Evolutionary conservation across 2,888 invertebrate species (phyloP).

Genomic region (Epistrophe eligans): DNA sequence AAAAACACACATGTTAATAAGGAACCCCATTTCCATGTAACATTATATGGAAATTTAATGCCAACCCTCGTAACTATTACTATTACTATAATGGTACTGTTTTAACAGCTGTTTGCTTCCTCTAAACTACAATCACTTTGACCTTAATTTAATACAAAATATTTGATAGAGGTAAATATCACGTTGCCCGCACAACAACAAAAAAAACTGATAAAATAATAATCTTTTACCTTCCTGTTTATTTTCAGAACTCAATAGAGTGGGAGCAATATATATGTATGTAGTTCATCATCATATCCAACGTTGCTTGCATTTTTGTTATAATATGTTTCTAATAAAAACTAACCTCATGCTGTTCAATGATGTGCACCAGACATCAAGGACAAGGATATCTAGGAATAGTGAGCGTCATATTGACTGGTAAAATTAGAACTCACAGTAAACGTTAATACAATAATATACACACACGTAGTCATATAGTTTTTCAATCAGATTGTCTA

Average conservation of each 20-base stretch:
- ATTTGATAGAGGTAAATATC: not conserved
- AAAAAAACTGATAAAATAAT: conserved; percentile 1
- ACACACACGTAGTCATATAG: not conserved
- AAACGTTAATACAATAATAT: not conserved
- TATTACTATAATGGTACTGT: not conserved
- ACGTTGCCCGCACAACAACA: not conserved
- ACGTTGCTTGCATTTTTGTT: not conserved
- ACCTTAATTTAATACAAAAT: conserved; percentile 13
- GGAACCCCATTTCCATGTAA: too few species aligned
- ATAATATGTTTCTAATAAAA: not conserved
- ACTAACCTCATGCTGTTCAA: conserved; percentile 29
- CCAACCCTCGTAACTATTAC: not conserved
- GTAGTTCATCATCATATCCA: not conserved
- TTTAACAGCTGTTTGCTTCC: not conserved
- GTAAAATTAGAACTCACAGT: not conserved
- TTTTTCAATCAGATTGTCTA: conserved; percentile 6
- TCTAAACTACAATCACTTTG: not conserved
- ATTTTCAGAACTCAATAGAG: conserved; percentile 3
- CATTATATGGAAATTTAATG: not conserved
- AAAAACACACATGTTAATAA: too few species aligned
- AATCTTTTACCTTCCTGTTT: conserved; percentile 27
- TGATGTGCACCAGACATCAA: conserved; percentile 23
- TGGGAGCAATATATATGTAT: not conserved
- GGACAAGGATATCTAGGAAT: not conserved
- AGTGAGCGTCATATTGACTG: conserved; percentile 5